These are phyloP conservation scores for Rhinolophus ferrumequinum DNA, from an alignment of 2,113 vertebrate species.

Conservation along the genomic window DNA sequence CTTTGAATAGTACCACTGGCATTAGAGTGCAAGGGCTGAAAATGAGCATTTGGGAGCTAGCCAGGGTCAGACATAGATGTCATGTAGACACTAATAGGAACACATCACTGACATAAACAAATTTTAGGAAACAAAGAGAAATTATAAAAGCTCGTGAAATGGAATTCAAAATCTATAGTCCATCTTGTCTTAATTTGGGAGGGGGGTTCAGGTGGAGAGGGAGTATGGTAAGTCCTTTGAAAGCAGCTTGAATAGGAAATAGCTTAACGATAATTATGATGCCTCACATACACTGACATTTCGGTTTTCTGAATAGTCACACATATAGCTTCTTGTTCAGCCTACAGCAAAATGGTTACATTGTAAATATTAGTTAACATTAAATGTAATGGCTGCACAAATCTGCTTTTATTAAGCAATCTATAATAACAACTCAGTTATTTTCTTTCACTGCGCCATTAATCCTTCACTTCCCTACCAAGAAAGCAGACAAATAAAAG, in stretches of 20 bases:
- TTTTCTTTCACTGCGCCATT: slow-evolving; percentile 38
- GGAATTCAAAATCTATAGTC: neutral
- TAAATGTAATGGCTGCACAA: slow-evolving; percentile 52
- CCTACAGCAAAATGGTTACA: slow-evolving; percentile 17
- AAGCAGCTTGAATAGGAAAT: neutral
- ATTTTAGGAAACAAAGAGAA: neutral
- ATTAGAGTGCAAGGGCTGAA: neutral
- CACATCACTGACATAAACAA: neutral
- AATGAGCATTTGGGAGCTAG: neutral
- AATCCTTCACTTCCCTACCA: slow-evolving; percentile 44
- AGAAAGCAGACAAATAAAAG: neutral
- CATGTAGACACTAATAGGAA: neutral
- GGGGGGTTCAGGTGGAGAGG: neutral
- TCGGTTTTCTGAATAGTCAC: slow-evolving; percentile 40
- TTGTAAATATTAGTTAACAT: slow-evolving; percentile 67
- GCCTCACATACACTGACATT: neutral
- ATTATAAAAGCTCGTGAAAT: neutral
- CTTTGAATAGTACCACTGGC: neutral
- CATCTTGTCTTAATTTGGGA: neutral
- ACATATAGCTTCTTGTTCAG: slow-evolving; percentile 36
- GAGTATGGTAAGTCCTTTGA: neutral
- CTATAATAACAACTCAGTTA: slow-evolving; percentile 44
- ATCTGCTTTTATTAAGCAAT: slow-evolving; percentile 60
- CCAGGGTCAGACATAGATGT: neutral
- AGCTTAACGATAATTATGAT: slow-evolving; percentile 38